Evolutionary conservation across 2,888 invertebrate species (phyloP).

Genomic region (Epinotia nisella): DNA sequence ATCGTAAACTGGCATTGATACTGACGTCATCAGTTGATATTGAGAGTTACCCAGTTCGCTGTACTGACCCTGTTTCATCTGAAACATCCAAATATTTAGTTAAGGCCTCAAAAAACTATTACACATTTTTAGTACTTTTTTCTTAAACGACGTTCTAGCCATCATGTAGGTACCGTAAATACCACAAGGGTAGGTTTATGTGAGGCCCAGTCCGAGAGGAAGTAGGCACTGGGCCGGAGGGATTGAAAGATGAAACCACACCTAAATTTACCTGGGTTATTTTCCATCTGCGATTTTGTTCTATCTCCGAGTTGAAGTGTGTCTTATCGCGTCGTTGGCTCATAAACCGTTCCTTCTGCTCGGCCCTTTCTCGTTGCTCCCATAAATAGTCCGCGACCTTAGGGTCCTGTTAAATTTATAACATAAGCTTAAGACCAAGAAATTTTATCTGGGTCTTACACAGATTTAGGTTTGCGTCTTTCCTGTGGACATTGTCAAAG

Average conservation of each 20-base stretch:
- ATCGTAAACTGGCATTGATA: constrained; percentile 97
- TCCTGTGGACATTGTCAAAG: too few species aligned
- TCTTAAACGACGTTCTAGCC: too few species aligned
- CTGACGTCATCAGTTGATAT: constrained; percentile 95
- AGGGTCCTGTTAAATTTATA: constrained; percentile 86
- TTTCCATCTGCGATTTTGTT: constrained; percentile 86
- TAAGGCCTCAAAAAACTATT: neutral
- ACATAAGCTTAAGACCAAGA: neutral
- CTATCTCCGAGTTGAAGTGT: constrained; percentile 86
- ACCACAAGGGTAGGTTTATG: too few species aligned
- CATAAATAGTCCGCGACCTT: constrained; percentile 96
- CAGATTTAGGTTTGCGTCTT: too few species aligned
- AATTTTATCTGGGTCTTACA: too few species aligned
- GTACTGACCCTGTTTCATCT: constrained; percentile 86
- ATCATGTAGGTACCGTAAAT: too few species aligned
- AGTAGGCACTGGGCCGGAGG: neutral
- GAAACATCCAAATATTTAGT: constrained; percentile 33
- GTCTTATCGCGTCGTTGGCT: constrained; percentile 86
- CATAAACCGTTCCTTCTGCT: constrained; percentile 90
- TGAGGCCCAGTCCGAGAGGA: too few species aligned
- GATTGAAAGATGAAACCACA: neutral
- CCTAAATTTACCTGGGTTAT: constrained; percentile 71
- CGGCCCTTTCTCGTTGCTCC: constrained; percentile 92
- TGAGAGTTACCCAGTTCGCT: constrained; percentile 85
- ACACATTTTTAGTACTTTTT: too few species aligned